Evolutionary conservation across 2,113 vertebrate species (phyloP), one percentile per base, ranked within the genome.

Genomic region (rat (Rattus norvegicus)): DNA sequence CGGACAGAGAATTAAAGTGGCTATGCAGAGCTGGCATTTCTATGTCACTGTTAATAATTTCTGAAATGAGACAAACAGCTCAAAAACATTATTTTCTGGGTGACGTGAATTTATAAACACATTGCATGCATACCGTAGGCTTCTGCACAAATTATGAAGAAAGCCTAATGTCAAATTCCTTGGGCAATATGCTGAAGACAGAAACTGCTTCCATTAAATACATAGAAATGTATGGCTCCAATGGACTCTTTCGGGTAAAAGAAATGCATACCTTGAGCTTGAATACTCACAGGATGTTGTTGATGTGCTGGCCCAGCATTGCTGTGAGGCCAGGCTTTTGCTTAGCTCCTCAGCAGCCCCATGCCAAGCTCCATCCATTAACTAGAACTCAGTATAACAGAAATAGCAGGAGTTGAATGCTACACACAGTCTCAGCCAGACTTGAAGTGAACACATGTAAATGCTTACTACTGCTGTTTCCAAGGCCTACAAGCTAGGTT

Each of bases 151-250:
- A 72, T 80, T 70, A 76, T 3, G 52, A 81, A 39, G 73, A 67
- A 91, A 80, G 14, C 49, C 92, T 76, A 92, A 79, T 26, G n/a
- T 70, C 43, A 43, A 81, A 67, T 33, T 28, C 43, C 3, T 84
- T 47, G 87, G 70, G 76, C 90, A 88, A 24, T 69, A 80, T 95
- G 76, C 56, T 33, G 83, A 75, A 94, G n/a, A 59, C 28, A 85
- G 8, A 5, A 26, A 83, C 52, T 47, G 24, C 61, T 93, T 88
- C 76, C 72, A 88, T 47, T 70, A 77, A 95, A 95, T 93, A 26
- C 3, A 4, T 36, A 90, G 47, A 54, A n/a, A 93, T n/a, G 65
- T 26, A 52, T 91, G 36, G 36, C 43, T 90, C 87, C 36, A 76
- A n/a, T 14, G 1, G 77, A 47, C 19, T 94, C 52, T 76, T 88